Conservation (phyloP, 2,797 vertebrate genomes). For the Onychomys leucogaster region DNA sequence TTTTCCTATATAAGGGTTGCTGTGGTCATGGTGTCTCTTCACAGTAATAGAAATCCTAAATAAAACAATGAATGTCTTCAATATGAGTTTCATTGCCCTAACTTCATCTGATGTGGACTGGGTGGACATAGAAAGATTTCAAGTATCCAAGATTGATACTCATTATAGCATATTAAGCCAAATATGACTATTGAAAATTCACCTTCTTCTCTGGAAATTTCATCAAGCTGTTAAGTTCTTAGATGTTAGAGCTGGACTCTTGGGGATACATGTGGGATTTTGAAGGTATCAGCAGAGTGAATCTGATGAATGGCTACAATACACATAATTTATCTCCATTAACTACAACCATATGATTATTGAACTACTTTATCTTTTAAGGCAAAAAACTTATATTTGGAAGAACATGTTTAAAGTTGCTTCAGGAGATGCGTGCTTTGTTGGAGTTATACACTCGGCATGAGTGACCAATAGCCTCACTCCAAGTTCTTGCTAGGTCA, state of each 20-base stretch:
- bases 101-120: background rate
- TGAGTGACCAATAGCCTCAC: background rate
- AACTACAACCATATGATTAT: background rate
- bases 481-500: background rate
- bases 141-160: background rate
- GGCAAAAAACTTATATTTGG: background rate
- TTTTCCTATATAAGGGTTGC: background rate
- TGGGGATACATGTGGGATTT: no score
- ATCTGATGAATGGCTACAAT: background rate
- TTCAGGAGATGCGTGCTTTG: background rate
- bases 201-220: background rate
- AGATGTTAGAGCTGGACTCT: background rate
- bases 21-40: background rate
- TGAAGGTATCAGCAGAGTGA: background rate
- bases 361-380: background rate
- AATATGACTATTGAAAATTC: background rate
- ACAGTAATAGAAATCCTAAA: background rate
- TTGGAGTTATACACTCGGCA: background rate
- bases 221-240: background rate
- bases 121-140: no score
- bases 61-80: background rate
- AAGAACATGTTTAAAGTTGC: background rate
- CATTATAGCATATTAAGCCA: no score
- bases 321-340: background rate
- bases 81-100: background rate